Conservation (phyloP, 2,113 vertebrate genomes). For the Microtus montanus region DNA sequence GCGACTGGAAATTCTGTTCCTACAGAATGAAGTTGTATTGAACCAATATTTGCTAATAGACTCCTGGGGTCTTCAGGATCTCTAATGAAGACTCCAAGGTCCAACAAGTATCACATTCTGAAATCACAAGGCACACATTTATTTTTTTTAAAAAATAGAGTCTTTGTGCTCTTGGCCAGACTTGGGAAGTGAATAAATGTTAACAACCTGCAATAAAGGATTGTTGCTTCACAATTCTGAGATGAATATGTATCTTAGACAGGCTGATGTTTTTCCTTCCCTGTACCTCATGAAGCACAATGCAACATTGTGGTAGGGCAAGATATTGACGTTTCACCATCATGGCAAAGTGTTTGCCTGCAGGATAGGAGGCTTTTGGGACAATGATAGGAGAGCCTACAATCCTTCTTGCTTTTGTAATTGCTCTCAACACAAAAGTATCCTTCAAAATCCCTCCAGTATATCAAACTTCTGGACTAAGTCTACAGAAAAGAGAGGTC, state of each 20-base stretch:
- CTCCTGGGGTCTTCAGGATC: not conserved
- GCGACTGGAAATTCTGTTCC: not conserved
- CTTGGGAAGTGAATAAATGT: not conserved
- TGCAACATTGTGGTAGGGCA: not conserved
- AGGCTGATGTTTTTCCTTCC: not conserved
- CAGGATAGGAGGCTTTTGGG: not conserved
- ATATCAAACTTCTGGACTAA: constrained; percentile 47
- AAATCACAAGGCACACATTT: constrained; percentile 2
- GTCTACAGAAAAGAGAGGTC: constrained; percentile 39
- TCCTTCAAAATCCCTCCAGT: constrained; percentile 29
- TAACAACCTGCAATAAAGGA: not conserved
- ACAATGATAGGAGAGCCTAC: not conserved
- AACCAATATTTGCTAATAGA: not conserved
- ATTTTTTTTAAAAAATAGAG: not conserved
- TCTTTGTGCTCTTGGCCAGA: not conserved
- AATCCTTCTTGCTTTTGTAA: constrained; percentile 58
- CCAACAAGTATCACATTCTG: not conserved
- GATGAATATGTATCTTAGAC: not conserved
- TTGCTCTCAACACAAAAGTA: constrained; percentile 38
- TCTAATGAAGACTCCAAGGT: not conserved
- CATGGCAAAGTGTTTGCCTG: not conserved
- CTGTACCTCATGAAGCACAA: not conserved
- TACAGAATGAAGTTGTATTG: not conserved
- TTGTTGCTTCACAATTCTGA: not conserved
- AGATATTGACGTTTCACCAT: not conserved